Percentiles rank a stretch among this genome's conserved stretches.
These are phyloP conservation scores for Danio albolineatus DNA, from an alignment of 2,797 vertebrate species.

Conservation along the genomic window DNA sequence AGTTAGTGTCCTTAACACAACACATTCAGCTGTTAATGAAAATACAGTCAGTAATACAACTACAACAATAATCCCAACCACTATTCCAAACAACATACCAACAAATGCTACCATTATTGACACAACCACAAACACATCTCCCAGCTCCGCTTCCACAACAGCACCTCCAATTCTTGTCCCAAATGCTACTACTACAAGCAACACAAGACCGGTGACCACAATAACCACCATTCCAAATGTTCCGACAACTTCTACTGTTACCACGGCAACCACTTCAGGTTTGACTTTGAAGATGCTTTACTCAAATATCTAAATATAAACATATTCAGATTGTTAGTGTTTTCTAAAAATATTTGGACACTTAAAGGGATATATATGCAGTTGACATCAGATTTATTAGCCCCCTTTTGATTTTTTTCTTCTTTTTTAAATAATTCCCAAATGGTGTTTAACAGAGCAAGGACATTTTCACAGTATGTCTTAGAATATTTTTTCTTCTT, in stretches of 20 bases:
- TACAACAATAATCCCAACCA: slow-evolving; percentile 27
- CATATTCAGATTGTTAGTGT: too few species aligned
- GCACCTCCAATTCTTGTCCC: not conserved
- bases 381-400: too few species aligned
- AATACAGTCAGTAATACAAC: slow-evolving; percentile 18
- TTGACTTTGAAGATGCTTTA: not conserved
- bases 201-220: slow-evolving; percentile 18
- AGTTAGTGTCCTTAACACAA: not conserved
- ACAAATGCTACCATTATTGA: slow-evolving; percentile 1
- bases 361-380: too few species aligned
- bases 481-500: too few species aligned
- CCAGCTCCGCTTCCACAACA: slow-evolving; percentile 7
- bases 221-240: not conserved
- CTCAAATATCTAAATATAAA: not conserved
- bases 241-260: slow-evolving; percentile 8
- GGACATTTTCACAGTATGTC: too few species aligned
- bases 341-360: too few species aligned
- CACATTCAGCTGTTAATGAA: not conserved
- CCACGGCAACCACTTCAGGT: not conserved
- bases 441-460: too few species aligned
- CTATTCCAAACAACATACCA: not conserved
- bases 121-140: not conserved
- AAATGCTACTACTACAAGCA: slow-evolving; percentile 20
- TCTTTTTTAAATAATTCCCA: too few species aligned
- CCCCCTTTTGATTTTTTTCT: too few species aligned